Evolutionary conservation across 2,797 vertebrate species (phyloP), one percentile per base, ranked within the genome.

Genomic region (Micrastur ruficollis): DNA sequence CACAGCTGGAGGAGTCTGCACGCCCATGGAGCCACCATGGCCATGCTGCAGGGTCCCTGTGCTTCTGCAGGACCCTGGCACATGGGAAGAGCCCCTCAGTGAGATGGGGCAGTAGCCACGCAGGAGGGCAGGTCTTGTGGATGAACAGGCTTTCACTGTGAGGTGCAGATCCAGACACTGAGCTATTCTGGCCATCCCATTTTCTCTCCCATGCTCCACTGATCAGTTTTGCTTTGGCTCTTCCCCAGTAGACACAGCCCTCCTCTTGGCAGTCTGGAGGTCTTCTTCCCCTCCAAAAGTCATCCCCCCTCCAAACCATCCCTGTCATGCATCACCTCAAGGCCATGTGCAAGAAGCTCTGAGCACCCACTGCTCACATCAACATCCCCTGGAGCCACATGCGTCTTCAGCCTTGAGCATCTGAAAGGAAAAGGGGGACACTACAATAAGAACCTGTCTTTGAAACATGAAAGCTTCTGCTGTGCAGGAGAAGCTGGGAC

Each of bases 211-310:
- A 0, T 47, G 75, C 70, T 90, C n/a, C 0, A 1, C 56, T n/a
- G 76, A 89, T 89, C 76, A 34, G 58, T 61, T 92, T 97, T 90
- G 81, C 27, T 59, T 80, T 85, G 93, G 59, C 59, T 81, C 47
- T 29, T 92, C 18, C 63, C 47, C 66, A 93, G 32, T 36, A 83
- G 49, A 22, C 34, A 11, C n/a, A 46, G 23, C 36, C 9, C 2
- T 73, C 13, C 12, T 67, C 44, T 59, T 63, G 61, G 63, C 53
- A 79, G 49, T 19, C 29, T 63, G 68, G 42, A 79, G 20, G 8
- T 79, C n/a, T 49, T 90, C 87, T 88, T 81, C 36, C 25, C 50
- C 7, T 89, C 34, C 22, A 56, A 89, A 95, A 74, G 42, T 87
- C 71, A 82, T 23, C 17, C 11, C 6, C 0, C 3, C 20, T 76